These are phyloP conservation scores for Dendrolimus punctatus DNA, from an alignment of 1,140 invertebrate species.

Conservation along the genomic window DNA sequence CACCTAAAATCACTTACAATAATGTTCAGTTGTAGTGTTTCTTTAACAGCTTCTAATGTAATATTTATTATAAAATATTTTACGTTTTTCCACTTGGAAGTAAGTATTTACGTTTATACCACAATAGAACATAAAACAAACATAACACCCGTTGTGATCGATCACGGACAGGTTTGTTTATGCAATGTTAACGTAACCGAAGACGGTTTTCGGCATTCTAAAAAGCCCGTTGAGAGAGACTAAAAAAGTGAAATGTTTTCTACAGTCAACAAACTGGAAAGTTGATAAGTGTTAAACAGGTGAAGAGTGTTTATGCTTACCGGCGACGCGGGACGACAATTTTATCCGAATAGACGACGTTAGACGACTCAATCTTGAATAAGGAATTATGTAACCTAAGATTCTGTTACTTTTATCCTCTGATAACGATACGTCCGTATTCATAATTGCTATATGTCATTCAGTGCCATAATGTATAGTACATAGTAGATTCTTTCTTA, in stretches of 20 bases:
- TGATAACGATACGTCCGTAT: too few species aligned
- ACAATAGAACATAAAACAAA: constrained; percentile 8
- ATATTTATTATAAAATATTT: too few species aligned
- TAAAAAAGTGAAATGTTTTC: constrained; percentile 36
- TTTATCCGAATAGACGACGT: constrained; percentile 1
- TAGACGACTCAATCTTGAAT: too few species aligned
- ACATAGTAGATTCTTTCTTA: too few species aligned
- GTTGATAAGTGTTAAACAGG: constrained; percentile 21
- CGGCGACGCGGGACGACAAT: constrained; percentile 24
- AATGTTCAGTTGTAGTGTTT: too few species aligned
- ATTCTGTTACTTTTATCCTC: too few species aligned
- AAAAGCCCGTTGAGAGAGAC: constrained; percentile 17
- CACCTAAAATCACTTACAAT: too few species aligned
- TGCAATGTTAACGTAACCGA: constrained; percentile 24
- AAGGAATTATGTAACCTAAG: too few species aligned
- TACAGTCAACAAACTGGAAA: constrained; percentile 34
- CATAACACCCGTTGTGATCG: constrained; percentile 12
- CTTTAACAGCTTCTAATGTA: too few species aligned
- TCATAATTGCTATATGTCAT: too few species aligned
- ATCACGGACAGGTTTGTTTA: constrained; percentile 20
- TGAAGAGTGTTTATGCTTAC: constrained; percentile 10
- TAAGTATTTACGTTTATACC: neutral
- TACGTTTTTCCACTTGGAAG: neutral
- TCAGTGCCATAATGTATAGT: too few species aligned
- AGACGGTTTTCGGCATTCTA: constrained; percentile 17